Conservation (phyloP, 2,797 vertebrate genomes). For the Poecilia velifera region DNA sequence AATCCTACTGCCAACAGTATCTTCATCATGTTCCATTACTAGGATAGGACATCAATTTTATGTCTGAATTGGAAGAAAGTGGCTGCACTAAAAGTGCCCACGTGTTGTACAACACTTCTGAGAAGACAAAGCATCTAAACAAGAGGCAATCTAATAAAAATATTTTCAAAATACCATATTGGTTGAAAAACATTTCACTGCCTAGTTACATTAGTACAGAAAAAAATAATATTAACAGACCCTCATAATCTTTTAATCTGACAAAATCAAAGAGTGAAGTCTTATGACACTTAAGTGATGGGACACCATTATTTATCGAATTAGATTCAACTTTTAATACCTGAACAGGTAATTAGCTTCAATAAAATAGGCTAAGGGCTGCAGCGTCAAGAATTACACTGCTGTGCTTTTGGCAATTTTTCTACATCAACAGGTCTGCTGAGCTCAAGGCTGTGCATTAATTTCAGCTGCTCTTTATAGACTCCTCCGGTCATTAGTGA, state of each 20-base stretch:
- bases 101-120: not conserved
- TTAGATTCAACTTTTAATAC: not conserved
- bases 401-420: constrained; percentile 4
- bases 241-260: not conserved
- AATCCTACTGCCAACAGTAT: not conserved
- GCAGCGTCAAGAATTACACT: not conserved
- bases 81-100: not conserved
- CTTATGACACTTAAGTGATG: not conserved
- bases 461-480: not conserved
- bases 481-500: constrained; percentile 1
- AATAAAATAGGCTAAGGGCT: not conserved
- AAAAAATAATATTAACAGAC: not conserved
- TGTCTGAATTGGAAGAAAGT: not conserved
- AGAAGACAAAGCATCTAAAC: not conserved
- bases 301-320: not conserved
- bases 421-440: constrained; percentile 6
- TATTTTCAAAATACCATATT: not conserved
- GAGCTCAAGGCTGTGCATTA: not conserved
- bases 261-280: not conserved
- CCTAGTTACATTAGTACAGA: not conserved
- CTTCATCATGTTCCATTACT: not conserved
- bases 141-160: not conserved
- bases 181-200: not conserved
- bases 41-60: not conserved
- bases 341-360: not conserved